Evolutionary conservation across 2,113 vertebrate genomes (phyloP), one percentile per base, ranked within the genome.

Genomic region (Meleagris gallopavo): DNA sequence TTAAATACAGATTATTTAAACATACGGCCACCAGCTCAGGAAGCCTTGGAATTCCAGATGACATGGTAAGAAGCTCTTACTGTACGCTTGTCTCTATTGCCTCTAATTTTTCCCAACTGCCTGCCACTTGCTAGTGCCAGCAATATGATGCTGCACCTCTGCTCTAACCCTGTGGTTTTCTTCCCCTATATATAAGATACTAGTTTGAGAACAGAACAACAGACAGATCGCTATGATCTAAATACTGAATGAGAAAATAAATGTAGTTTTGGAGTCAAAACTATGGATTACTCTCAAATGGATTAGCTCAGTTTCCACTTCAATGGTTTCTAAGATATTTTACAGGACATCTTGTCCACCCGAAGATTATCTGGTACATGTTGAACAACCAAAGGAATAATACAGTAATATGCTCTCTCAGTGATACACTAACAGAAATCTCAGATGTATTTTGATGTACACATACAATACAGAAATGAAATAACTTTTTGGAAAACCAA

Each of bases 31-130:
- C 7, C 22, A 88, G 46, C 52, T 90, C 62, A 67, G 57, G 88
- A 74, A 85, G 21, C n/a, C 46, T n/a, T 67, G 38, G 14, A 86
- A 71, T 78, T 88, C 36, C 32, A 38, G 55, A 41, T 66, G 90
- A 38, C 29, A 66, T 61, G 65, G 20, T 70, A 41, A 90, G 50
- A 46, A 82, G 66, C 61, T 90, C 61, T 57, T 82, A 50, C 43
- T 61, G 55, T 15, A 52, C 41, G 43, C 50, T 74, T 90, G 62
- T 45, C 75, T 67, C 75, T 67, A 77, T 84, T 50, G 48, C 60
- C 70, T 77, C 73, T 61, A 73, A 71, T 67, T 85, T 85, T 88
- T 72, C 72, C 87, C 46, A 88, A 64, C 72, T 93, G 83, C 57
- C 57, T 82, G 55, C 65, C 65, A 78, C 75, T 70, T 92, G 70